Evolutionary conservation across 2,113 vertebrate species (phyloP).

Genomic region (Lycocorax pyrrhopterus): DNA sequence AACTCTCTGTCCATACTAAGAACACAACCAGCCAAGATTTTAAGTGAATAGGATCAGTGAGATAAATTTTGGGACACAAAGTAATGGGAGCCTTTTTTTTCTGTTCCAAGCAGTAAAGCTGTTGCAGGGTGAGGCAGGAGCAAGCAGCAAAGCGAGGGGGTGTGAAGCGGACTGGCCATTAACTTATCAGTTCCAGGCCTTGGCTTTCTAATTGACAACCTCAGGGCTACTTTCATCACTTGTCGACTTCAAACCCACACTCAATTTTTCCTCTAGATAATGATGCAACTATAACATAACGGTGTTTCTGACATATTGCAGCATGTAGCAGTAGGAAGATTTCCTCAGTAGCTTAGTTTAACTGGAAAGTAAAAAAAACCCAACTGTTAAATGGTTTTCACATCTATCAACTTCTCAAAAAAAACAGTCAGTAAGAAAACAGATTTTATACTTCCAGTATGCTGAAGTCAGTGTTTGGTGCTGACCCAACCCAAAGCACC

Average conservation of each 20-base stretch:
- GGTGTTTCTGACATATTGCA: constrained; percentile 86
- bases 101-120: constrained; percentile 78
- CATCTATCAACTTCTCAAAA: constrained; percentile 20
- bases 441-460: neutral
- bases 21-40: neutral
- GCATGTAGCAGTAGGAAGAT: constrained; percentile 49
- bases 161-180: constrained; percentile 78
- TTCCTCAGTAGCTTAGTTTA: constrained; percentile 42
- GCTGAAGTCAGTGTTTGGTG: neutral
- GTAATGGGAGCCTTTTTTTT: constrained; percentile 65
- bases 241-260: constrained; percentile 87
- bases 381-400: constrained; percentile 35
- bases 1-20: neutral
- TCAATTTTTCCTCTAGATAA: constrained; percentile 88
- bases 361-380: neutral
- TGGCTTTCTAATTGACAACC: constrained; percentile 87
- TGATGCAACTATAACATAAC: constrained; percentile 79
- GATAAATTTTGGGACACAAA: constrained; percentile 76
- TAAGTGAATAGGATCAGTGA: constrained; percentile 48
- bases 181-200: constrained; percentile 86
- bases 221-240: constrained; percentile 93
- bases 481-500: neutral
- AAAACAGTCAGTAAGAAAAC: neutral
- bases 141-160: neutral
- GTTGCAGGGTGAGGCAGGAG: constrained; percentile 39